Percentiles rank a stretch among this genome's conserved stretches.
These are phyloP conservation scores for Microctenopoma steveboyesi DNA, from an alignment of 2,797 vertebrate genomes.

Conservation along the genomic window DNA sequence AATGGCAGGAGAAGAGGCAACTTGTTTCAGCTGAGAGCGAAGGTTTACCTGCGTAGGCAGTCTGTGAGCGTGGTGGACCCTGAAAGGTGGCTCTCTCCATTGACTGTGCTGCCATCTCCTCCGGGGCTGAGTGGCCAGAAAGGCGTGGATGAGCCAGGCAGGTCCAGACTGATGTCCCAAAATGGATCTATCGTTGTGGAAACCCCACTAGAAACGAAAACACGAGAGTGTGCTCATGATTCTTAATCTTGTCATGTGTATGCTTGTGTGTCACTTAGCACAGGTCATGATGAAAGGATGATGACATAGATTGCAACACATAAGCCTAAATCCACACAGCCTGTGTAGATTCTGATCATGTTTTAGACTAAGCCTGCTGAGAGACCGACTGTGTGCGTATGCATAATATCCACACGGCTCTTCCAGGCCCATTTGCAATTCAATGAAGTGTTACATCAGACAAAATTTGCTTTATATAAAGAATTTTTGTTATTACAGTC, in stretches of 20 bases:
- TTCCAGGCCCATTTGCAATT: slow-evolving; percentile 62
- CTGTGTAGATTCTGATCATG: slow-evolving; percentile 47
- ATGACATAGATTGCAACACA: slow-evolving; percentile 58
- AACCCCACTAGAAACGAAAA: slow-evolving; percentile 85
- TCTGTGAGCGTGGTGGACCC: slow-evolving; percentile 98
- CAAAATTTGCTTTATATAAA: slow-evolving; percentile 57
- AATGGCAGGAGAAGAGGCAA: not conserved
- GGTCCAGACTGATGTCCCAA: slow-evolving; percentile 98
- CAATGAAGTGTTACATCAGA: slow-evolving; percentile 62
- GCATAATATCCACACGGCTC: slow-evolving; percentile 41
- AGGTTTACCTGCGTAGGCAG: slow-evolving; percentile 92
- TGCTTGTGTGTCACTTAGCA: slow-evolving; percentile 32
- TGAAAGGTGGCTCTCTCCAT: slow-evolving; percentile 92
- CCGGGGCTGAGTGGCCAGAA: slow-evolving; percentile 99
- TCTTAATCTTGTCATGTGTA: slow-evolving; percentile 19
- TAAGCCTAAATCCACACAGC: slow-evolving; percentile 23
- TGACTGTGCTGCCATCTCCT: slow-evolving; percentile 93
- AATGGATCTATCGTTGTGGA: slow-evolving; percentile 99
- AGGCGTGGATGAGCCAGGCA: slow-evolving; percentile 96
- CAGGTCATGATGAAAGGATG: slow-evolving; percentile 62
- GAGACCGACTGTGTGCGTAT: slow-evolving; percentile 33
- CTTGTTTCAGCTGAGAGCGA: not conserved
- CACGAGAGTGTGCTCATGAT: not conserved
- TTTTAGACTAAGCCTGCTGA: slow-evolving; percentile 45
- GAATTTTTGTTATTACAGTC: slow-evolving; percentile 43